phyloP scores from a whole-genome alignment of 2,797 vertebrate species.

The Corythornis leucogaster region DNA sequence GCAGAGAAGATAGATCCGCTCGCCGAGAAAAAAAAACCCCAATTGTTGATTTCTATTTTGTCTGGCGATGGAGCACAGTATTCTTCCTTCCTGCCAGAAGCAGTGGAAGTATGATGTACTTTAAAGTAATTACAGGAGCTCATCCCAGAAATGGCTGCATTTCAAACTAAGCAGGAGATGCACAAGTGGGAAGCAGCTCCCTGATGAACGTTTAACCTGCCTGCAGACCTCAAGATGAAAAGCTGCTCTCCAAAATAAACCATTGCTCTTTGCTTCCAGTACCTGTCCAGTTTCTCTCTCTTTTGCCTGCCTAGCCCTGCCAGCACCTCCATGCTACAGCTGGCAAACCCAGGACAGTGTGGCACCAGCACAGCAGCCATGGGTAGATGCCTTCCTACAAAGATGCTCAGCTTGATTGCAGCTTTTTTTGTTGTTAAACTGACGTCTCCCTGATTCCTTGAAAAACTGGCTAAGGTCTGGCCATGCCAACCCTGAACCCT shows the following conservation, averaged over 20 bases:
- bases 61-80: slow-evolving; percentile 26
- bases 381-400: neutral
- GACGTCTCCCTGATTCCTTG: neutral
- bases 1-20: slow-evolving; percentile 19
- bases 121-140: slow-evolving; percentile 43
- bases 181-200: neutral
- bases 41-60: slow-evolving; percentile 59
- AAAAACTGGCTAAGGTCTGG: neutral
- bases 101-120: slow-evolving; percentile 29
- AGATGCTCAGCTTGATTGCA: neutral
- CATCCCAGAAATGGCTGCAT: slow-evolving; percentile 45
- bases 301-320: neutral
- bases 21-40: slow-evolving; percentile 40
- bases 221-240: neutral
- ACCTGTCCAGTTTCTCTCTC: neutral
- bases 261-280: neutral
- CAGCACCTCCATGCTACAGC: neutral
- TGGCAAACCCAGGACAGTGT: neutral
- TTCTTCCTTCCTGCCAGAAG: slow-evolving; percentile 48
- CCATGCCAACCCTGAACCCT: neutral
- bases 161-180: slow-evolving; percentile 44
- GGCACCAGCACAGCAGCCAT: rapidly evolving
- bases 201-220: neutral
- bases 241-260: neutral
- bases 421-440: neutral